Evolutionary conservation across 2,797 vertebrate species (phyloP), one percentile per base, ranked within the genome.

Genomic region (Chelmon rostratus): DNA sequence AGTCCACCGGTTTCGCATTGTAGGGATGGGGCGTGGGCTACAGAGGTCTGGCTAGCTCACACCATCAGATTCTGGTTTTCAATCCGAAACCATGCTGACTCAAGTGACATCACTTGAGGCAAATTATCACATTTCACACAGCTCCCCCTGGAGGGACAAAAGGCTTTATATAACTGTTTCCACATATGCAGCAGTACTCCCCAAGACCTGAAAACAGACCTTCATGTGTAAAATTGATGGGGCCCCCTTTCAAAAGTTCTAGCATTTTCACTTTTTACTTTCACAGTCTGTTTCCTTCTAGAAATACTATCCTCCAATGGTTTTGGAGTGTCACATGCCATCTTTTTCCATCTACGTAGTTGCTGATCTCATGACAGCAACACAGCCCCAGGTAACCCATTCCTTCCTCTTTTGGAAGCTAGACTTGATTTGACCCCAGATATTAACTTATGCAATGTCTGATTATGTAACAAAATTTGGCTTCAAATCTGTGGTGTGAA

Each of bases 401-500:
- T n/a, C 11, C 21, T 54, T 42, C 54, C 18, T 73, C 68, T 3
- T 28, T 18, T 77, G 31, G 75, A 74, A 49, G 54, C 73, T 50
- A 35, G 0, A 58, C 50, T 76, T 52, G n/a, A 58, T 83, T 49
- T 63, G 37, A 81, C 47, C 65, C 50, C 15, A 42, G 23, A 72
- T 53, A 67, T 10, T 57, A 9, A 46, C 3, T 77, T 74, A 77
- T 16, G 38, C 28, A 82, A 81, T 9, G 21, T 73, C 38, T 23
- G 31, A 59, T 84, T 83, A 79, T 28, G 58, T 52, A 73, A 82
- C 21, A 54, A 1, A 49, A 44, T 40, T 6, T 40, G 38, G 33
- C 49, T 53, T 42, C 2, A 37, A 65, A 61, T 59, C 33, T 61
- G 16, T 28, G 38, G 50, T 40, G 52, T 50, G 31, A 77, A 19